Evolutionary conservation across 1,140 invertebrate genomes (phyloP).

Genomic region (Plectus sambesii): DNA sequence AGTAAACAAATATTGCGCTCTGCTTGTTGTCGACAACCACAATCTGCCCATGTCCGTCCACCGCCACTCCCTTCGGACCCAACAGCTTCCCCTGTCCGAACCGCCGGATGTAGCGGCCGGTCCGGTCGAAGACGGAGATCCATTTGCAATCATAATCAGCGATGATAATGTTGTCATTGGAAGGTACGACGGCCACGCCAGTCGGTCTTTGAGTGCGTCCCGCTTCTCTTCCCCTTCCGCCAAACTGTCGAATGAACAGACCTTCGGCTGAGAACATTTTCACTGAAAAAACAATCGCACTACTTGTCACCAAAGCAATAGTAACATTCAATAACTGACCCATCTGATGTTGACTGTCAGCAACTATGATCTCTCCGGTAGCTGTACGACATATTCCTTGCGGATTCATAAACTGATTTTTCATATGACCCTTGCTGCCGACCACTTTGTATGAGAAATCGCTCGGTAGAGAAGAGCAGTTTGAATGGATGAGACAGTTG

Average conservation of each 20-base stretch:
- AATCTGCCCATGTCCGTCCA: slow-evolving; percentile 52
- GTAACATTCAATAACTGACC: too few relatives aligned
- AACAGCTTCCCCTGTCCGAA: neutral
- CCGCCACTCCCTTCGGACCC: slow-evolving; percentile 53
- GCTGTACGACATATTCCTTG: neutral
- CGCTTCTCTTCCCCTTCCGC: neutral
- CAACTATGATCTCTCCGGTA: neutral
- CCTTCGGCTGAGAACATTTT: neutral
- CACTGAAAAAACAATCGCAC: too few relatives aligned
- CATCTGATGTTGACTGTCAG: neutral
- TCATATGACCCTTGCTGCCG: too few relatives aligned
- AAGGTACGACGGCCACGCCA: neutral
- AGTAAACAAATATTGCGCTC: slow-evolving; percentile 52
- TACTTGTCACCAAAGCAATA: too few relatives aligned
- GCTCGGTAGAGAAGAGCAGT: too few relatives aligned
- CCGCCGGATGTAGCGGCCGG: neutral
- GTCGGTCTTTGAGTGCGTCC: neutral
- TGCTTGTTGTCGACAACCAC: slow-evolving; percentile 57
- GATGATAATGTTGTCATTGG: neutral
- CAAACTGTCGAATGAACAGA: neutral
- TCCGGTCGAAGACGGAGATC: neutral
- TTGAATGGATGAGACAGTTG: too few relatives aligned
- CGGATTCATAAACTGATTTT: neutral
- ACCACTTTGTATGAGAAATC: too few relatives aligned
- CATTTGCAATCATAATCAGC: neutral